Conservation (phyloP, 1,140 invertebrate genomes). For the Formica exsecta region DNA sequence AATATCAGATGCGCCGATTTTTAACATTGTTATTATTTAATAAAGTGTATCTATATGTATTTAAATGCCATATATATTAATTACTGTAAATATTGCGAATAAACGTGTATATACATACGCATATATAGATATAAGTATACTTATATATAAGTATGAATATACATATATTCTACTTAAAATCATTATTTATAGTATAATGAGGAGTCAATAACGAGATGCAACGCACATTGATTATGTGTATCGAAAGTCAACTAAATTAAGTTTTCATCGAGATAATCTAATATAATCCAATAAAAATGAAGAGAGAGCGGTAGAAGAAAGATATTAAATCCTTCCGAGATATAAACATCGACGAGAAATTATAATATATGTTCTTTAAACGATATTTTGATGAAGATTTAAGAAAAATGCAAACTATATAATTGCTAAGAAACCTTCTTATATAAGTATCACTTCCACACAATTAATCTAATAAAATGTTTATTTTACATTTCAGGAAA, state of each 20-base stretch:
- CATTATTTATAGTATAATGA: constrained; percentile 15
- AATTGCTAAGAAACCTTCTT: constrained; percentile 45
- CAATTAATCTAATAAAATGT: constrained; percentile 71
- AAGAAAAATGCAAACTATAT: constrained; percentile 20
- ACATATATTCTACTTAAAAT: constrained; percentile 26
- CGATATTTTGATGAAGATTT: constrained; percentile 43
- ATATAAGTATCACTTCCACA: constrained; percentile 59
- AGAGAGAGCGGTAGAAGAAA: not conserved
- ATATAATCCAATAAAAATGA: not conserved
- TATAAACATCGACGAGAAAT: not conserved
- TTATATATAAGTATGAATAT: constrained; percentile 58
- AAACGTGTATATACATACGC: constrained; percentile 71
- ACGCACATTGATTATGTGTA: constrained; percentile 66
- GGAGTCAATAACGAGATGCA: constrained; percentile 53
- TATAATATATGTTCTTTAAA: constrained; percentile 10
- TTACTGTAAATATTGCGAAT: constrained; percentile 80
- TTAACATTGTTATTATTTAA: constrained; percentile 72
- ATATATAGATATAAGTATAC: constrained; percentile 56
- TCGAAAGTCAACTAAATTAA: constrained; percentile 53
- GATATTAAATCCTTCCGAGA: not conserved
- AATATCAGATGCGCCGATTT: constrained; percentile 58
- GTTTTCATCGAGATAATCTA: constrained; percentile 29
- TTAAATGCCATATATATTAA: constrained; percentile 78
- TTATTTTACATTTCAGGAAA: constrained; percentile 64
- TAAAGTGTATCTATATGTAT: constrained; percentile 81